Evolutionary conservation across 2,113 vertebrate genomes (phyloP), one percentile per base, ranked within the genome.

Genomic region (Phalacrocorax carbo): DNA sequence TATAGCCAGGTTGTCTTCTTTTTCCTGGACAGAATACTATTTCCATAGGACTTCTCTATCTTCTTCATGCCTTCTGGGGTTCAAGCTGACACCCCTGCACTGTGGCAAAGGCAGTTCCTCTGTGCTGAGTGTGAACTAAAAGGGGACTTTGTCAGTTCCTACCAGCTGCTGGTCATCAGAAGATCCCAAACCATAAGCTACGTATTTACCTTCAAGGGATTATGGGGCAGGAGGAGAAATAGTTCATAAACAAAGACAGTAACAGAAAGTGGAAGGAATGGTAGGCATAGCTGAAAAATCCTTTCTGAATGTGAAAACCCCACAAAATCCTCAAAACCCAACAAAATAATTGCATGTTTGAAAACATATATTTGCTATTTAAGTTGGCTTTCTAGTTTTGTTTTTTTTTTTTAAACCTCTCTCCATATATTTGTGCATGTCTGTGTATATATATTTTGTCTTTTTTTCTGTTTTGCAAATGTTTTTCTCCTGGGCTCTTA

Each of bases 401-500:
- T 5, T 57, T 84, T 42, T 1, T 27, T 0, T 3, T 36, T 70
- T 70, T 76, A 93, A 65, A 29, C 29, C 5, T 76, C 34, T 52
- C 3, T 77, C 0, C 49, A 5, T 70, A 7, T 30, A 27, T 77
- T 15, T 54, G 15, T 51, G 5, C 27, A 6, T 57, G 6, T 44
- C 18, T 32, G 6, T 55, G 3, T n/a, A 7, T 49, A 5, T 29
- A 8, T 29, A 42, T 58, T 0, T 26, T 4, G 17, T 55, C 7
- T 86, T 34, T 75, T 75, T 65, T 88, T 72, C 85, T 46, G 2
- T 10, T 69, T n/a, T 68, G n/a, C 52, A 16, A 6, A 49, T n/a
- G 15, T 32, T 42, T 26, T 46, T 29, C 70, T 42, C 6, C 52
- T 58, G 9, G 46, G 23, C 42, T 60, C 91, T 73, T 77, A 72